A percentile compares a stretch with the other conserved stretches of the same genome.
These are phyloP conservation scores for Drosophila macrospina DNA, from an alignment of 2,888 invertebrate species.

Conservation along the genomic window DNA sequence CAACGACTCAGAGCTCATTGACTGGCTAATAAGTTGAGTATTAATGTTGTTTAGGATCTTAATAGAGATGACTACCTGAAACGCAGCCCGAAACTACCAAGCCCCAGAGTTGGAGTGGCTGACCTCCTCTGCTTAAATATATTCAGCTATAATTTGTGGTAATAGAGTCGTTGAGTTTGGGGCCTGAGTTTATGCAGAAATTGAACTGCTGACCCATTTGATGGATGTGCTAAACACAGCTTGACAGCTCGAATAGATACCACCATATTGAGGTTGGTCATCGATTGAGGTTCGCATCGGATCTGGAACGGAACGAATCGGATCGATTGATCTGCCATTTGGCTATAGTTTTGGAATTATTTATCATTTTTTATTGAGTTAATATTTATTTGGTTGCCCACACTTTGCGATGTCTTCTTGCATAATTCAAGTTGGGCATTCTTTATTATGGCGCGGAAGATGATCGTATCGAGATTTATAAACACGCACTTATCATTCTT, in stretches of 20 bases:
- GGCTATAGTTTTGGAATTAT: slow-evolving; percentile 16
- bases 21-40: slow-evolving; percentile 57
- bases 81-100: slow-evolving; percentile 5
- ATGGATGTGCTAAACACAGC: slow-evolving; percentile 39
- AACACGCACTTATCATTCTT: slow-evolving; percentile 43
- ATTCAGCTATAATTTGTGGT: slow-evolving; percentile 75
- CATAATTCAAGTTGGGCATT: slow-evolving; percentile 45
- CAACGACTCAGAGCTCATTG: slow-evolving; percentile 31
- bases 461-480: slow-evolving; percentile 53
- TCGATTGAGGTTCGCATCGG: neutral
- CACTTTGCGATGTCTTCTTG: slow-evolving; percentile 26
- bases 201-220: slow-evolving; percentile 62
- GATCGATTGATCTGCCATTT: slow-evolving; percentile 26
- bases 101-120: slow-evolving; percentile 19
- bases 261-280: slow-evolving; percentile 62
- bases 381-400: slow-evolving; percentile 17
- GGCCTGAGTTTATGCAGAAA: slow-evolving; percentile 36
- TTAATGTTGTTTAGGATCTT: slow-evolving; percentile 50
- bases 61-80: slow-evolving; percentile 45
- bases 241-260: slow-evolving; percentile 49
- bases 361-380: slow-evolving; percentile 29
- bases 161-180: slow-evolving; percentile 54
- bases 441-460: slow-evolving; percentile 50
- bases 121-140: slow-evolving; percentile 58
- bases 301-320: neutral